phyloP scores from a whole-genome alignment of 2,888 invertebrate species.

The Protodeltote pygarga region DNA sequence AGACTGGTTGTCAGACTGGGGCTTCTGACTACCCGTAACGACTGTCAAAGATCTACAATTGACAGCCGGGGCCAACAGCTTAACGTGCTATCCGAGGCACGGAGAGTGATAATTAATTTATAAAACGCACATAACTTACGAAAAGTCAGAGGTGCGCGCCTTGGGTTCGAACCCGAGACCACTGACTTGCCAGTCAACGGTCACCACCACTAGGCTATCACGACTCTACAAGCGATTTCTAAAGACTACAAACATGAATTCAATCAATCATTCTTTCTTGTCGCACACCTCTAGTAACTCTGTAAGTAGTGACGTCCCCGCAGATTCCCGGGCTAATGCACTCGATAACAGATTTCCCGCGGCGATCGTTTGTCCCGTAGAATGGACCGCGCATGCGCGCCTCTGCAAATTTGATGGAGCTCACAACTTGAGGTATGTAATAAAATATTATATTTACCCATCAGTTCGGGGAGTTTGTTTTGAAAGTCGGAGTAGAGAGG shows the following conservation, averaged over 20 bases:
- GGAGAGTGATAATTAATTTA: no score
- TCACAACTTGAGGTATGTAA: slow-evolving; percentile 34
- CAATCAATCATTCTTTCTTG: slow-evolving; percentile 38
- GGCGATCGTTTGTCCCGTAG: slow-evolving; percentile 54
- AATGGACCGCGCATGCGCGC: slow-evolving; percentile 38
- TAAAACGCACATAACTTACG: no score
- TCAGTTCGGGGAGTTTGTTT: slow-evolving; percentile 12
- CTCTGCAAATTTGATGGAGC: slow-evolving; percentile 34
- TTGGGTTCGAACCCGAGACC: no score
- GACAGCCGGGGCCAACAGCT: no score
- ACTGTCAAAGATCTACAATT: no score
- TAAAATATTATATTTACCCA: slow-evolving; percentile 48
- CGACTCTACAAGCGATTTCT: no score
- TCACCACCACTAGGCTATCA: no score
- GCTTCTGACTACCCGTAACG: no score
- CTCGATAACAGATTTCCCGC: slow-evolving; percentile 63
- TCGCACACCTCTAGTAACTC: slow-evolving; percentile 35
- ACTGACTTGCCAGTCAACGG: no score
- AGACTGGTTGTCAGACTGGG: no score
- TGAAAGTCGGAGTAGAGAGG: background rate
- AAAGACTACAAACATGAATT: slow-evolving; percentile 12
- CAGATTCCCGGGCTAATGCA: slow-evolving; percentile 52
- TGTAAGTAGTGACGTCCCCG: slow-evolving; percentile 40
- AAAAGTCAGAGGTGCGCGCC: no score
- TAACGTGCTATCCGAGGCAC: no score